Percentiles rank a stretch among this genome's conserved stretches.
Conservation (phyloP, 2,797 vertebrate genomes). For the Girardinus metallicus region DNA sequence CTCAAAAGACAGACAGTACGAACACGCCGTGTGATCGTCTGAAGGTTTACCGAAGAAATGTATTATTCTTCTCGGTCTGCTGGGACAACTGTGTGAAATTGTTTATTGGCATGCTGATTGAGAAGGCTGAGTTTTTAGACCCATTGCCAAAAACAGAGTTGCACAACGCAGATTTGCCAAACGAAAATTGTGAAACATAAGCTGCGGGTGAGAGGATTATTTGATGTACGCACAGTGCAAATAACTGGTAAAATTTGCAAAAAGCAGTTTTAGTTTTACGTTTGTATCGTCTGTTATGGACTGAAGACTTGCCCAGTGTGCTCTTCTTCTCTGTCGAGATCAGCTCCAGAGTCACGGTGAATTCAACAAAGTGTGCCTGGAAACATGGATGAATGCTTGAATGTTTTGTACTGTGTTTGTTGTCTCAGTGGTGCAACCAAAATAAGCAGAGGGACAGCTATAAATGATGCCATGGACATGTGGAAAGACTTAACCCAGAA, state of each 20-base stretch:
- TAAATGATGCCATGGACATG: constrained; percentile 34
- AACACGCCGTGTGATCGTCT: background rate
- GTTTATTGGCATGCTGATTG: background rate
- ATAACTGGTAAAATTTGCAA: background rate
- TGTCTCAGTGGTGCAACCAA: background rate
- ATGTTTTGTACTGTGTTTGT: background rate
- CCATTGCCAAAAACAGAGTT: background rate
- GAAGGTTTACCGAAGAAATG: background rate
- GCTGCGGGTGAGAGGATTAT: background rate
- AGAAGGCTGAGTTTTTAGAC: background rate
- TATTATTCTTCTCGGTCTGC: background rate
- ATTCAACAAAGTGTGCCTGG: background rate
- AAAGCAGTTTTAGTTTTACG: background rate
- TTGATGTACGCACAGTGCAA: background rate
- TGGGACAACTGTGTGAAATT: background rate
- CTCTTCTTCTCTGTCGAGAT: background rate
- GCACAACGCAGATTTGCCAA: background rate
- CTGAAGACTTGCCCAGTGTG: background rate
- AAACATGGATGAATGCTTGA: background rate
- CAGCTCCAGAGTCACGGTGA: background rate
- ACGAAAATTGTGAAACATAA: background rate
- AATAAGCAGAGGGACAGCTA: background rate
- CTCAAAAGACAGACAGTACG: background rate
- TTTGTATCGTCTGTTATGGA: background rate
- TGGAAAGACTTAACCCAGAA: constrained; percentile 39